phyloP scores from a whole-genome alignment of 2,797 vertebrate species.

The Enteromius treurensis region DNA sequence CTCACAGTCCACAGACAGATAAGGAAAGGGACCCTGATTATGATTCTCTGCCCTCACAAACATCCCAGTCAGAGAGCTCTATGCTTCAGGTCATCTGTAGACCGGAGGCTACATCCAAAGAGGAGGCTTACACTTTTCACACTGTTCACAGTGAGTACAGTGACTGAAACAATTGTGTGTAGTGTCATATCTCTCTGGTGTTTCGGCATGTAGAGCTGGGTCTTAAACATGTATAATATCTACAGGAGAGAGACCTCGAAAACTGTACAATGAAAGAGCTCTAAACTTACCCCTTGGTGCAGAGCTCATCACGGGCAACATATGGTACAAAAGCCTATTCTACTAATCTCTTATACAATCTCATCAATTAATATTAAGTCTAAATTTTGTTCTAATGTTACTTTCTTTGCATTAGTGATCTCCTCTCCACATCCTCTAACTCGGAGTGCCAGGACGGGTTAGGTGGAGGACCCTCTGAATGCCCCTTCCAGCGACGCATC shows the following conservation, averaged over 20 bases:
- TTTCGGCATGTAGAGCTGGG: background rate
- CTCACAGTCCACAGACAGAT: conserved; percentile 80
- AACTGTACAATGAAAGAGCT: conserved; percentile 84
- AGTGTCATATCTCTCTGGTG: background rate
- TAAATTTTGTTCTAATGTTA: background rate
- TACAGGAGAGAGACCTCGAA: conserved; percentile 82
- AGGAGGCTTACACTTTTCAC: conserved; percentile 83
- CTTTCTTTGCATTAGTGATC: conserved; percentile 72
- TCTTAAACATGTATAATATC: conserved; percentile 35
- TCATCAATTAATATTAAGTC: background rate
- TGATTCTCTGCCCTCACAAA: conserved; percentile 84
- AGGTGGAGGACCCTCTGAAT: conserved; percentile 73
- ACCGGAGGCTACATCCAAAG: conserved; percentile 88
- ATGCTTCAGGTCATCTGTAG: conserved; percentile 97
- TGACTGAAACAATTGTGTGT: background rate
- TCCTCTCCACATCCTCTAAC: conserved; percentile 83
- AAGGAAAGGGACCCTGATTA: conserved; percentile 84
- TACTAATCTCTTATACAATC: background rate
- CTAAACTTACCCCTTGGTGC: conserved; percentile 83
- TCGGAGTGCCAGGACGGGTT: conserved; percentile 80
- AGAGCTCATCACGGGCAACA: conserved; percentile 84
- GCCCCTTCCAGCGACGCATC: conserved; percentile 81
- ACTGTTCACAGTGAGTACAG: conserved; percentile 81
- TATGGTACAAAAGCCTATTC: conserved; percentile 71
- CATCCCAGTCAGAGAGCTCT: conserved; percentile 94